Percentiles rank a stretch among this genome's conserved stretches.
These are phyloP conservation scores for Drosophila seclusa DNA, from an alignment of 2,888 invertebrate species.

Conservation along the genomic window DNA sequence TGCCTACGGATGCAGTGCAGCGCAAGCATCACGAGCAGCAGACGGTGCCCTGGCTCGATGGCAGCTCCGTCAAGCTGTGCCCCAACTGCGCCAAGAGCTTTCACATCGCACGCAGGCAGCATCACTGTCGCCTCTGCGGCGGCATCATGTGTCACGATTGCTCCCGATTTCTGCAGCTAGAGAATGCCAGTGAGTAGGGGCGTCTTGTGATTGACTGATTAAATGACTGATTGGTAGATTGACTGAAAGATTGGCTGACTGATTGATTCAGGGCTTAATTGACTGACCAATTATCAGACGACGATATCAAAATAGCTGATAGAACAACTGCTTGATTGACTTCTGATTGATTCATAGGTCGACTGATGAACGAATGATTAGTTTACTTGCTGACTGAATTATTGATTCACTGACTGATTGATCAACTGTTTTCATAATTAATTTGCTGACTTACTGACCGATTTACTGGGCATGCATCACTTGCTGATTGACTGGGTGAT, in stretches of 20 bases:
- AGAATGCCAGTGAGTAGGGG: slow-evolving; percentile 89
- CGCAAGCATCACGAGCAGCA: slow-evolving; percentile 90
- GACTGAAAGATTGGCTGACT: background rate
- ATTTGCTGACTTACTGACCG: no score
- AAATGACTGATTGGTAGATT: background rate
- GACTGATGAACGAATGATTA: no score
- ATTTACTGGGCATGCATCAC: no score
- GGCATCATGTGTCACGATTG: slow-evolving; percentile 97
- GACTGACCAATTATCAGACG: background rate
- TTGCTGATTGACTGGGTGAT: no score
- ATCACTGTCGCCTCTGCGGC: slow-evolving; percentile 98
- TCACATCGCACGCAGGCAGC: slow-evolving; percentile 94
- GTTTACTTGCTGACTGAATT: no score
- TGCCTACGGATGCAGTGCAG: slow-evolving; percentile 90
- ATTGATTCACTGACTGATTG: background rate
- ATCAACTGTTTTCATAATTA: no score
- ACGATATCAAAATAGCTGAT: background rate
- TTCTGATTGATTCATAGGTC: background rate
- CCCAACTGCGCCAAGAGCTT: slow-evolving; percentile 96
- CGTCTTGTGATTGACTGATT: background rate
- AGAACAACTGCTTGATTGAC: background rate
- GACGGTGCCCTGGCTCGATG: slow-evolving; percentile 96
- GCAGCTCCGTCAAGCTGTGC: slow-evolving; percentile 94
- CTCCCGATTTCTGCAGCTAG: slow-evolving; percentile 92
- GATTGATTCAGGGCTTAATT: background rate